phyloP scores from a whole-genome alignment of 2,797 vertebrate genomes.

The Gambelia wislizenii region DNA sequence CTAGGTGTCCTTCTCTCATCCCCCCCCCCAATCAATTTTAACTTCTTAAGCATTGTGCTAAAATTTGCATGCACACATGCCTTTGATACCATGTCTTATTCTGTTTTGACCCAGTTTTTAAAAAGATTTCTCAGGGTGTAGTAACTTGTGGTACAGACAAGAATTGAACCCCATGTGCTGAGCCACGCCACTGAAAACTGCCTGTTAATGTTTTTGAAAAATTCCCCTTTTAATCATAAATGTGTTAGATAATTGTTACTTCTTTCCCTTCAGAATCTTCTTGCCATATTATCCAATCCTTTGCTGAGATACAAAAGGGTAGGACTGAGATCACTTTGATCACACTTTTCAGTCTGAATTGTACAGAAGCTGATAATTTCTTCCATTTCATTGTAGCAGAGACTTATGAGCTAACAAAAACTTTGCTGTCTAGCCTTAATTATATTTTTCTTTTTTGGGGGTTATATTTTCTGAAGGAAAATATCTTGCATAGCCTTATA shows the following conservation, averaged over 20 bases:
- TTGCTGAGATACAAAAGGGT: not conserved
- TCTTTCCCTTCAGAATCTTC: not conserved
- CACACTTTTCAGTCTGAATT: not conserved
- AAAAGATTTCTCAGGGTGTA: not conserved
- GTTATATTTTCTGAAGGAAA: not conserved
- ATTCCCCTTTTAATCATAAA: no score
- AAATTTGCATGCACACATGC: not conserved
- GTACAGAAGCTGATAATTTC: not conserved
- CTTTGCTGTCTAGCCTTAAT: not conserved
- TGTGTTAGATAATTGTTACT: not conserved
- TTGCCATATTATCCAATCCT: not conserved
- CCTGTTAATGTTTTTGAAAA: not conserved
- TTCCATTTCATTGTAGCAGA: not conserved
- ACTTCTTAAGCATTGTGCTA: not conserved
- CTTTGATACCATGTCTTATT: not conserved
- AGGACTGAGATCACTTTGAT: not conserved
- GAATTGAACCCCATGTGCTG: not conserved
- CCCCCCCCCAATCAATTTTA: no score
- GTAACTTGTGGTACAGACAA: not conserved
- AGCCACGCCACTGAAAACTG: not conserved
- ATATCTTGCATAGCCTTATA: not conserved
- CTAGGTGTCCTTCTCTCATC: not conserved
- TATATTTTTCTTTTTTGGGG: not conserved
- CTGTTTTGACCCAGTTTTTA: not conserved
- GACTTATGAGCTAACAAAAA: not conserved